Evolutionary conservation across 30 jellyfish, hydroid and myxozoan species (phyloP).

Genomic region (Pelagia noctiluca): DNA sequence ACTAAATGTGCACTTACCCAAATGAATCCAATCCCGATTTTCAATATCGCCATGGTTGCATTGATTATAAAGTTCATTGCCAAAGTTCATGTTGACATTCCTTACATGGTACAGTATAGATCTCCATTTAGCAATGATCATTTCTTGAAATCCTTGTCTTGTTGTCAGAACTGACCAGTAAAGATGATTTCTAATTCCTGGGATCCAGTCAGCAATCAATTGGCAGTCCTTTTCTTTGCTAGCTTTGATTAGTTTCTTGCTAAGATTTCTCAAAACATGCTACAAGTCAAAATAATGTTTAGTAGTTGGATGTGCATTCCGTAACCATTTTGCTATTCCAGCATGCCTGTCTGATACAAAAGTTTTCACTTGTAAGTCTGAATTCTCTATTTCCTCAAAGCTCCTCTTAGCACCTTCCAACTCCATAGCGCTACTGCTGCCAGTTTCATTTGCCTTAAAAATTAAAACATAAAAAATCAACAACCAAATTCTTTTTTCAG

Average conservation of each 20-base stretch:
- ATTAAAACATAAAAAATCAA: background rate
- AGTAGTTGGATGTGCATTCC: constrained; percentile 42
- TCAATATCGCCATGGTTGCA: no score
- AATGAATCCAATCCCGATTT: no score
- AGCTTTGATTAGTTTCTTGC: constrained; percentile 18
- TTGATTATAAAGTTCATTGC: no score
- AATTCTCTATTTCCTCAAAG: background rate
- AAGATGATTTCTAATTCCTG: constrained; percentile 24
- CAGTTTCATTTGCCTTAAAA: constrained; percentile 3
- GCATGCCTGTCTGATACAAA: constrained; percentile 43
- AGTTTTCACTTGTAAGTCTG: background rate
- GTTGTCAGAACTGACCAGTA: constrained; percentile 49
- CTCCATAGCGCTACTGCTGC: constrained; percentile 5
- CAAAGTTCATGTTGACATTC: no score
- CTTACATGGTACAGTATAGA: constrained; percentile 34
- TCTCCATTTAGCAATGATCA: constrained; percentile 48
- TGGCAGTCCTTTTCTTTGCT: constrained; percentile 37
- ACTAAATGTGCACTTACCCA: no score
- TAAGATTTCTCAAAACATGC: constrained; percentile 34
- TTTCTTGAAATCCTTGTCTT: constrained; percentile 38
- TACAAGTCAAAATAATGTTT: constrained; percentile 27
- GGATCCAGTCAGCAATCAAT: constrained; percentile 11
- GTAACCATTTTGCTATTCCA: constrained; percentile 51
- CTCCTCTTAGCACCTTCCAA: background rate
- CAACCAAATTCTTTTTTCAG: background rate